A percentile compares a stretch with the other conserved stretches of the same genome.
These are phyloP conservation scores for Pyralis farinalis DNA, from an alignment of 2,888 invertebrate species.

Conservation along the genomic window DNA sequence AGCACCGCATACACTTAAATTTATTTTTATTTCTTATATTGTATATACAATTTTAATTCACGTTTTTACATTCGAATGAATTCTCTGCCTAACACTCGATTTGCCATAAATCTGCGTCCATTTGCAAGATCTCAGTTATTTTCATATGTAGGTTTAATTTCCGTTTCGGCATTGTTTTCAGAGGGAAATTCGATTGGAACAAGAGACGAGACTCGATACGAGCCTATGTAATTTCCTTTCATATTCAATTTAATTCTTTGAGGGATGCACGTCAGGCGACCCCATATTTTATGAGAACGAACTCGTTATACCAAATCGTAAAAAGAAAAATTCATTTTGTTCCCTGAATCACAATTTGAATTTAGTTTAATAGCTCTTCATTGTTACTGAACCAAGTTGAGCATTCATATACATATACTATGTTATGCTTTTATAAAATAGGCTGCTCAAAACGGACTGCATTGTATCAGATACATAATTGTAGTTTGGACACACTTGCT, in stretches of 20 bases:
- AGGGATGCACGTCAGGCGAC: slow-evolving; percentile 52
- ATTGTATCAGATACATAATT: too few relatives aligned
- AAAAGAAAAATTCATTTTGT: slow-evolving; percentile 46
- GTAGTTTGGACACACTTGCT: too few relatives aligned
- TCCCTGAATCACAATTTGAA: slow-evolving; percentile 29
- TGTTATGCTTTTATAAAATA: too few relatives aligned
- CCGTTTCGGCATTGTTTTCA: slow-evolving; percentile 72
- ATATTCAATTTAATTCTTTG: slow-evolving; percentile 70
- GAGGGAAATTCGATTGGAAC: slow-evolving; percentile 66
- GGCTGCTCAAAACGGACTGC: too few relatives aligned
- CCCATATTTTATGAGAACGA: slow-evolving; percentile 39
- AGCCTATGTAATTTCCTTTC: slow-evolving; percentile 71
- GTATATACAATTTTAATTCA: too few relatives aligned
- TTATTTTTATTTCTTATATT: too few relatives aligned
- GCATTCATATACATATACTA: neutral
- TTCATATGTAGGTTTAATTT: slow-evolving; percentile 71
- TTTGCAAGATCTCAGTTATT: slow-evolving; percentile 52
- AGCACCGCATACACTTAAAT: too few relatives aligned
- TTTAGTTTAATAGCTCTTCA: slow-evolving; percentile 15
- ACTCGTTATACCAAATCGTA: slow-evolving; percentile 39
- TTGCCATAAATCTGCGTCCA: slow-evolving; percentile 43
- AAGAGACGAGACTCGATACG: slow-evolving; percentile 59
- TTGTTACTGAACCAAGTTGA: slow-evolving; percentile 5
- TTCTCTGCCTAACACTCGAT: slow-evolving; percentile 18
- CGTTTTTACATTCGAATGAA: slow-evolving; percentile 6